These are phyloP conservation scores for Oreocharis arfaki DNA, from an alignment of 2,113 vertebrate genomes.

Conservation along the genomic window DNA sequence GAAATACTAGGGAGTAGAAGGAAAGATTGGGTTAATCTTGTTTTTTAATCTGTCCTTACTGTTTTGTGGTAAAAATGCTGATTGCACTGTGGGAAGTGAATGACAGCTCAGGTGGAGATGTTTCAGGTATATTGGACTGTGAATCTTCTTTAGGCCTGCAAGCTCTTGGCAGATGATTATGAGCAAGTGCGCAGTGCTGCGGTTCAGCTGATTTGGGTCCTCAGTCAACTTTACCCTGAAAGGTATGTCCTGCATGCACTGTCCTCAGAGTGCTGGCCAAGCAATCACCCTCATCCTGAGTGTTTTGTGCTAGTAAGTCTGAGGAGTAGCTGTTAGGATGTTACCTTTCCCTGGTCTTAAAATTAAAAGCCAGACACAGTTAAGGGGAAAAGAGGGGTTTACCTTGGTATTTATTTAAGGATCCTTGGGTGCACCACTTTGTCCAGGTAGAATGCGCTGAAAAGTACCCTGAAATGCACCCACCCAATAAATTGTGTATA, in stretches of 20 bases:
- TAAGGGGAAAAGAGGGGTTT: too few species aligned
- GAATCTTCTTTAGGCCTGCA: slow-evolving; percentile 81
- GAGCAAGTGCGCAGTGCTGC: slow-evolving; percentile 97
- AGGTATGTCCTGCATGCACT: slow-evolving; percentile 69
- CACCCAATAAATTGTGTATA: too few species aligned
- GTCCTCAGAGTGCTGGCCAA: not conserved
- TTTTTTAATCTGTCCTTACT: not conserved
- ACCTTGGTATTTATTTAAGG: too few species aligned
- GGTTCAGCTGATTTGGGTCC: slow-evolving; percentile 93
- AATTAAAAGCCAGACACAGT: too few species aligned
- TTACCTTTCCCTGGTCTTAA: too few species aligned
- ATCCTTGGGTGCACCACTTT: too few species aligned
- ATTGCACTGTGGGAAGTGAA: not conserved
- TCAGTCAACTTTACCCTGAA: slow-evolving; percentile 94
- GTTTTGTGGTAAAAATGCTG: not conserved
- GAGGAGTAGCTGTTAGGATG: not conserved
- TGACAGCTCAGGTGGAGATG: not conserved
- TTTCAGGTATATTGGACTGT: not conserved
- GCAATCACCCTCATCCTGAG: not conserved
- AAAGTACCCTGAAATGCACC: too few species aligned
- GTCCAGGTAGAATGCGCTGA: too few species aligned
- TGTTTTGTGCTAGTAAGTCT: not conserved
- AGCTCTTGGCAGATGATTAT: slow-evolving; percentile 89
- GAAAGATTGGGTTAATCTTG: not conserved
- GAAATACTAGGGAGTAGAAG: not conserved